Evolutionary conservation across 2,797 vertebrate species (phyloP).

Genomic region (Strix occidentalis): DNA sequence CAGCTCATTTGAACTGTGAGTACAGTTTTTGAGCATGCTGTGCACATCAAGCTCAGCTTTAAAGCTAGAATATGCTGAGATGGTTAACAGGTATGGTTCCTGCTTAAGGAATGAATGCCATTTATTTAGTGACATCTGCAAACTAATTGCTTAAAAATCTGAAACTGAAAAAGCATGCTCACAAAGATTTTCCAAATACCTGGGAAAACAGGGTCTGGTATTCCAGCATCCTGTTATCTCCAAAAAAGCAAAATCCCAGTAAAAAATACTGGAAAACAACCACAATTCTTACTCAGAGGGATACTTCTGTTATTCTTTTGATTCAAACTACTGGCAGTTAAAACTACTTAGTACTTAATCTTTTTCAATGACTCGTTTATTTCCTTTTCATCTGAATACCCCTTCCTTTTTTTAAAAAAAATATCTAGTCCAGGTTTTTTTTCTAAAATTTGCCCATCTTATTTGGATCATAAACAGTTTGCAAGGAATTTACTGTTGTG

Average conservation of each 20-base stretch:
- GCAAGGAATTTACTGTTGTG: neutral
- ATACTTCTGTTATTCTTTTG: accelerated
- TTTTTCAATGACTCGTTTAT: accelerated
- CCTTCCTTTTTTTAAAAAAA: neutral
- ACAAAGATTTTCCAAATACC: slow-evolving; percentile 58
- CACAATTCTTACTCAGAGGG: neutral
- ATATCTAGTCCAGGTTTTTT: accelerated
- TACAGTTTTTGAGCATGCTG: slow-evolving; percentile 86
- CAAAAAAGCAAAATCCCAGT: neutral
- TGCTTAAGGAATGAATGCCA: slow-evolving; percentile 82
- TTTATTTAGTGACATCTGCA: slow-evolving; percentile 83
- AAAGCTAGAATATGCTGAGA: slow-evolving; percentile 77
- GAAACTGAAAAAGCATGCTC: slow-evolving; percentile 67
- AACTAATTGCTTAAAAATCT: slow-evolving; percentile 73
- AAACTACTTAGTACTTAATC: accelerated
- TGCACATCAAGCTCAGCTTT: slow-evolving; percentile 80
- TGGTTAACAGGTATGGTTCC: slow-evolving; percentile 84
- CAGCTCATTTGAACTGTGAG: slow-evolving; percentile 87
- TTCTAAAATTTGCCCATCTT: neutral
- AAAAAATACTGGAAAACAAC: neutral
- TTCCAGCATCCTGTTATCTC: neutral
- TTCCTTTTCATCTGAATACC: neutral
- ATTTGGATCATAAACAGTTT: neutral
- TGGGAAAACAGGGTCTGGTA: neutral
- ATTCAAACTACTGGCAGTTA: neutral